Evolutionary conservation across 2,888 invertebrate species (phyloP), one percentile per base, ranked within the genome.

Genomic region (Drosophila recens): DNA sequence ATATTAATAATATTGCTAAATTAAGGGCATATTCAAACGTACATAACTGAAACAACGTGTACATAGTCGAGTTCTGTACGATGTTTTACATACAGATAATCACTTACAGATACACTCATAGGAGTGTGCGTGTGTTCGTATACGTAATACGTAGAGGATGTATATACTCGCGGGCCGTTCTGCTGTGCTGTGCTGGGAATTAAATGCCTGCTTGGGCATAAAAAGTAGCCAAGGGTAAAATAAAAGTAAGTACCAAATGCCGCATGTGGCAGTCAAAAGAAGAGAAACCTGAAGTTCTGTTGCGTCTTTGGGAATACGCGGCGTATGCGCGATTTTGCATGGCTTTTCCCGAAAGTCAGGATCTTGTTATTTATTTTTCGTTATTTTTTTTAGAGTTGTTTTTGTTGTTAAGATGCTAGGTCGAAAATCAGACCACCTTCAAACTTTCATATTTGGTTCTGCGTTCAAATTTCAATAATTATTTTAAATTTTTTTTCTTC

Each of bases 141-240:
- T 15, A 30, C 30, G 30, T 8, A 30, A 17, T 40, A 8, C 13
- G 20, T 42, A 49, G 23, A 20, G 36, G 0, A 34, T 23, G 27
- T 43, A 43, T 42, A 38, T 66, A 53, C 45, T 27, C 53, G 59
- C 23, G 64, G 13, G 34, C 27, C 56, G 64, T 69, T 70, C 49
- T 64, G 67, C 36, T 83, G 83, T 64, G 67, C 36, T 83, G 83
- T 63, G 72, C 67, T 75, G 84, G 84, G 87, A 85, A 82, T 87
- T 64, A 72, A 68, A 74, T 68, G 70, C 65, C 68, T 74, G 76
- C 71, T 46, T 67, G 71, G 80, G 76, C 72, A 84, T 85, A 79
- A 79, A 80, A 76, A 85, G 70, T 79, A 82, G 87, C 72, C 82
- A 64, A 72, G 87, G 85, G 87, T 82, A 79, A 82, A 84, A 87